Base-by-base conservation (phyloP, 2,113 vertebrate species). In the Onychostruthus taczanowskii region DNA sequence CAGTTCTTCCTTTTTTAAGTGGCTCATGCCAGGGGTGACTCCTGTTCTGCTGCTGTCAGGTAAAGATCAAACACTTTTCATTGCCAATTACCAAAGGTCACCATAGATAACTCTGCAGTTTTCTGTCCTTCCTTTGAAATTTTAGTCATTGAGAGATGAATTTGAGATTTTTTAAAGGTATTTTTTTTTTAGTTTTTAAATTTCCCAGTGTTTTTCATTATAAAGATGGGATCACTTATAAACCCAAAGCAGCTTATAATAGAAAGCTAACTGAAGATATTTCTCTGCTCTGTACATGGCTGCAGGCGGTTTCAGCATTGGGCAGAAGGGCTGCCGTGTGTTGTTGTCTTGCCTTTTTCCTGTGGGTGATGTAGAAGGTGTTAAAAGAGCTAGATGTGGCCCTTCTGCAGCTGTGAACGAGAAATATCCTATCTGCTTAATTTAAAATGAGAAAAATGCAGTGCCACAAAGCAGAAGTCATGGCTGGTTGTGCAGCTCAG, bases 21-120 rank as follows among this genome's bases (percentile, higher is more conserved):
- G 81, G 21, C 62, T 86, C 31, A 75, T 64, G 22, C 68, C 58
- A 80, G 30, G 21, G 16, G 74, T 50, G 20, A 58, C 79, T 93
- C 72, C 72, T 84, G 79, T 75, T 93, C 72, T 80, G 79, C 76
- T 90, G 49, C 70, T 69, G 39, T 69, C 90, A 94, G 81, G 91
- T 91, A 79, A 76, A 93, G 89, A 94, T 66, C 94, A 95, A 92
- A 87, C 81, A 53, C 33, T 76, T 95, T 84, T 89, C 69, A 58
- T 47, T 82, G 35, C 43, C n/a, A 15, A 79, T 87, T 87, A 83
- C 41, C 47, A 67, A 93, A 90, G 68, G 72, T 67, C 13, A 7
- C n/a, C 13, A 39, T 6, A 90, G 93, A 77, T 43, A 93, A 82
- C 50, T 75, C 37, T 15, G 30, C 58, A 73, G 31, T 74, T 85